Base-by-base conservation (phyloP, 2,888 invertebrate species). In the Pseudococcus longispinus region DNA sequence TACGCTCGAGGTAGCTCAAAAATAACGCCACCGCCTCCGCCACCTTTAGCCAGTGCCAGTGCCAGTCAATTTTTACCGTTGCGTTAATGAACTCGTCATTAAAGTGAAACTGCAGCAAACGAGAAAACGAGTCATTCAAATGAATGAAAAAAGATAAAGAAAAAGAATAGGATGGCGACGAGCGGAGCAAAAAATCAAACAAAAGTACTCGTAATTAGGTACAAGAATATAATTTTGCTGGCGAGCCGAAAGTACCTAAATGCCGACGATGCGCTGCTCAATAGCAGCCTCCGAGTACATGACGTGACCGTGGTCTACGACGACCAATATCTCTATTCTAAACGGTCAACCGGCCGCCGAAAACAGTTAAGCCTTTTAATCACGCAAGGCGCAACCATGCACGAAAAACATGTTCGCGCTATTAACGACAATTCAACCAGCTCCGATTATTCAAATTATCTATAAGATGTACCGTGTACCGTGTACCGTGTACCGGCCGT, bases 41-140 rank as follows among this genome's bases (percentile, higher is more conserved):
- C 51, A 0, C 51, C 26, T 20, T 65, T 65, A 65, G 37, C 37
- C 9, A 8, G 9, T n/a, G n/a, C n/a, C n/a, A n/a, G n/a, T n/a
- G 65, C 65, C 23, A 26, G 26, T 11, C 26, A 23, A 65, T 26
- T 65, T 65, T 65, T 65, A 65, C 65, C 65, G 65, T 65, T 65
- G 65, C 26, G 65, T 20, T 65, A 65, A 65, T 65, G 65, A 65
- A 65, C 65, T 65, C 65, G 65, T 65, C 65, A 65, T 65, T 65
- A 65, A 65, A 65, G 65, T 65, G 65, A 65, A 65, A 65, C 65
- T 65, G 65, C 65, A 6, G 65, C 65, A 23, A 9, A 65, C 65
- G 26, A 65, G 65, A 65, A 65, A 65, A 26, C 26, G 26, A 65
- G 23, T 65, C 65, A 65, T 26, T 26, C 65, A 26, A 65, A 65